Conservation (phyloP, 2,113 vertebrate genomes). For the Otocyon megalotis region DNA sequence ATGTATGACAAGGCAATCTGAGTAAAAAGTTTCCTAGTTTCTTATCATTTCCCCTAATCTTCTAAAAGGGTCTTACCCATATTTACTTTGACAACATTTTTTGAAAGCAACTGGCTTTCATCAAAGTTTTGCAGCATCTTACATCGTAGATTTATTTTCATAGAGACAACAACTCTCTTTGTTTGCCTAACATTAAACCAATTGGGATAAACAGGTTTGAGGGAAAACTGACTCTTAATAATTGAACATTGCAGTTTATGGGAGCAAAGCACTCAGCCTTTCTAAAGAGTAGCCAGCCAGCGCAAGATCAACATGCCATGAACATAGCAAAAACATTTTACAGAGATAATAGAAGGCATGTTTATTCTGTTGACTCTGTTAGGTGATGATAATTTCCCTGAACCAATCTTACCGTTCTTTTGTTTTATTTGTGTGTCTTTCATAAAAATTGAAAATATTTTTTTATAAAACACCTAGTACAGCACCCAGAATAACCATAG, state of each 20-base stretch:
- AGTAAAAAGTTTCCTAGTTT: neutral
- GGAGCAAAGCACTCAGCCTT: neutral
- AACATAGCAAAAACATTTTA: neutral
- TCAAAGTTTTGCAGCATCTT: neutral
- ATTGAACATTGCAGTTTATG: neutral
- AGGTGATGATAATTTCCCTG: neutral
- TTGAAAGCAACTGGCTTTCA: neutral
- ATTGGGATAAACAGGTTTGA: neutral
- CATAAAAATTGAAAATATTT: neutral
- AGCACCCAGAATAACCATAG: neutral
- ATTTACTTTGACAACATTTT: neutral
- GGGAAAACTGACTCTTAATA: neutral
- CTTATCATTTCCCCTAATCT: neutral
- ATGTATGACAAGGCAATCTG: neutral
- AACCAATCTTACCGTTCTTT: neutral
- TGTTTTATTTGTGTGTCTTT: neutral
- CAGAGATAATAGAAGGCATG: neutral
- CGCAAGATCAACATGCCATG: neutral
- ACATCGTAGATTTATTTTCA: neutral
- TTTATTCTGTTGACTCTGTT: neutral
- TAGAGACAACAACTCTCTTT: neutral
- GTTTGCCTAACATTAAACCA: neutral
- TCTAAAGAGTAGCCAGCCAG: neutral
- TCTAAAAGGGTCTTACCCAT: neutral
- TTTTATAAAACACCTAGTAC: neutral